Evolutionary conservation across 2,888 invertebrate species (phyloP).

Genomic region (Auanema freiburgensis): DNA sequence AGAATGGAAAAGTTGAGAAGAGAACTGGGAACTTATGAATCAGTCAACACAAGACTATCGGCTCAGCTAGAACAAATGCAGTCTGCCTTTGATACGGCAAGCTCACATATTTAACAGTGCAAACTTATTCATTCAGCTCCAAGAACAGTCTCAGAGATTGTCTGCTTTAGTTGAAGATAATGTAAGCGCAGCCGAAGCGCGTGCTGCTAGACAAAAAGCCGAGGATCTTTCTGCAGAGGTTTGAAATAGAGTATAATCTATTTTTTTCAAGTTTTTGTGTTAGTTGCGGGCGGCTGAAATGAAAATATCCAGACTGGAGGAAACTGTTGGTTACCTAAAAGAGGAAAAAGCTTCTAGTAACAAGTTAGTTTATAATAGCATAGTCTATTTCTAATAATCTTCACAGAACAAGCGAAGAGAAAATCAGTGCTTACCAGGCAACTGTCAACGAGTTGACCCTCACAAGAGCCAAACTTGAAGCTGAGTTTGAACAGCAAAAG

Average conservation of each 20-base stretch:
- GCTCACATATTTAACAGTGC: slow-evolving; percentile 6
- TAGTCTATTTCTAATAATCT: not conserved
- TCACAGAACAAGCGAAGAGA: slow-evolving; percentile 10
- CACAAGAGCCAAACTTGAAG: slow-evolving; percentile 36
- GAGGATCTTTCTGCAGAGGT: slow-evolving; percentile 26
- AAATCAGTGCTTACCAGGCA: slow-evolving; percentile 2
- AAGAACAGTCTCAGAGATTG: slow-evolving; percentile 30
- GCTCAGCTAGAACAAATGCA: slow-evolving; percentile 31
- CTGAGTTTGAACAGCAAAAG: slow-evolving; percentile 45
- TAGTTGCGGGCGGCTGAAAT: slow-evolving; percentile 22
- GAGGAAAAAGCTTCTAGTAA: not conserved
- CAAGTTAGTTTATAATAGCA: not conserved
- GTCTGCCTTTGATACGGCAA: slow-evolving; percentile 22
- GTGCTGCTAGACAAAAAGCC: slow-evolving; percentile 26
- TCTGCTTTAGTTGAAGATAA: slow-evolving; percentile 30
- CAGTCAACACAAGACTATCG: slow-evolving; percentile 25
- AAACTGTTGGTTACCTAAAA: not conserved
- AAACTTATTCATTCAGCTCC: slow-evolving; percentile 19
- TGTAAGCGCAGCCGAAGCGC: slow-evolving; percentile 28
- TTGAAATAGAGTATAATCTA: too few relatives aligned
- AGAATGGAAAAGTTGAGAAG: slow-evolving; percentile 14
- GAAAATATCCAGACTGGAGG: slow-evolving; percentile 21
- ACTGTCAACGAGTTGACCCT: slow-evolving; percentile 17
- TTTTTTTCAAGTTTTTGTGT: not conserved
- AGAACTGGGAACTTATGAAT: slow-evolving; percentile 28